Conservation (phyloP, 64 coral and sea anemone genomes). For the Catalaphyllia jardinei region DNA sequence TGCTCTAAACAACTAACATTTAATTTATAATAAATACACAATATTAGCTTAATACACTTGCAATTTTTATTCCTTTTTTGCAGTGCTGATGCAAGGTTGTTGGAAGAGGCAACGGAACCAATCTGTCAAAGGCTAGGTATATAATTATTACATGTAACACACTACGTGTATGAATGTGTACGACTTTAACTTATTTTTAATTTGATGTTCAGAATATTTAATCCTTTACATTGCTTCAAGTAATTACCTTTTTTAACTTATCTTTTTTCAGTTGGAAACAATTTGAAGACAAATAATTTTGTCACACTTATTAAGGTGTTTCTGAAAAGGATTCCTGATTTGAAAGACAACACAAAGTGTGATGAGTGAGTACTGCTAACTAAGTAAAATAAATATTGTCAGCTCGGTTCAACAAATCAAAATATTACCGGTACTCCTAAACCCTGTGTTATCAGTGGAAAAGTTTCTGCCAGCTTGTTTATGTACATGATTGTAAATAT, state of each 20-base stretch:
- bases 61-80: slow-evolving; percentile 12
- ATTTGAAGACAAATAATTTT: slow-evolving; percentile 86
- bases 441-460: no score
- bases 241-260: neutral
- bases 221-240: no score
- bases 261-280: slow-evolving; percentile 74
- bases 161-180: no score
- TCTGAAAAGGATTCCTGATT: slow-evolving; percentile 66
- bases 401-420: neutral
- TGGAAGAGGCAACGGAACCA: slow-evolving; percentile 91
- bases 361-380: slow-evolving; percentile 67
- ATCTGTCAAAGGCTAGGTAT: slow-evolving; percentile 84
- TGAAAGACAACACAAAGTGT: slow-evolving; percentile 68
- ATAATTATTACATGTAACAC: no score
- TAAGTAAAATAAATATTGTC: neutral
- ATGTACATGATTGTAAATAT: no score
- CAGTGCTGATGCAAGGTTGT: slow-evolving; percentile 92
- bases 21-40: no score
- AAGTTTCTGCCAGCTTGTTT: no score
- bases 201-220: no score
- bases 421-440: no score
- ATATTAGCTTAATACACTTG: no score
- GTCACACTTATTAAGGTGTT: slow-evolving; percentile 80
- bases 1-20: no score
- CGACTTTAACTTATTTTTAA: no score